These are phyloP conservation scores for Prosopocoilus inquinatus DNA, from an alignment of 2,888 invertebrate genomes.

Conservation along the genomic window DNA sequence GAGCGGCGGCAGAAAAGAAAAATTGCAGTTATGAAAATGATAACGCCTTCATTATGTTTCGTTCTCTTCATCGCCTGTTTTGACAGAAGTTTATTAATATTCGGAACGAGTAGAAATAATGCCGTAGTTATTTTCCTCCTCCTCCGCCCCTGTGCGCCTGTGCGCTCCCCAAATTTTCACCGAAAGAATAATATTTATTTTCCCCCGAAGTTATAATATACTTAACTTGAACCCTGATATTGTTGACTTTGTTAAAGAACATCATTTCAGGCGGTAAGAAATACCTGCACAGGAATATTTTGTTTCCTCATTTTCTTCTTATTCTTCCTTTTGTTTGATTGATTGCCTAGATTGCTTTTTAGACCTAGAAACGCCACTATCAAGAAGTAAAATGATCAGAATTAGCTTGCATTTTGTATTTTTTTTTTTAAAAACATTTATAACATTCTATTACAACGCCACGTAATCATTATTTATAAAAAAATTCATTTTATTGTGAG, in stretches of 20 bases:
- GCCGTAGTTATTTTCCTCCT: constrained; percentile 3
- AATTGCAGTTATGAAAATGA: constrained; percentile 21
- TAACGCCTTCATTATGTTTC: constrained; percentile 12
- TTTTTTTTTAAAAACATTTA: no score
- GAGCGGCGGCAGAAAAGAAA: constrained; percentile 13
- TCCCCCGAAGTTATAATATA: neutral
- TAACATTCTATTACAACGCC: no score
- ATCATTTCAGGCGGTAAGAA: neutral
- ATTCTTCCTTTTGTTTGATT: no score
- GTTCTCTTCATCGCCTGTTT: constrained; percentile 18
- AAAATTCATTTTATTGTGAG: no score
- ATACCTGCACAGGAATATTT: no score
- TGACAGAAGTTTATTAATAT: constrained; percentile 21
- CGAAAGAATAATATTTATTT: constrained; percentile 2
- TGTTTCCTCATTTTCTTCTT: no score
- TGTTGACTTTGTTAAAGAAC: neutral
- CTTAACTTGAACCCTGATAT: neutral
- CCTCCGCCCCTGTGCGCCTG: neutral
- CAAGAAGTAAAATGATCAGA: no score
- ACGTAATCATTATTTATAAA: no score
- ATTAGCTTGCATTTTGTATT: no score
- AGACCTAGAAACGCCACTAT: no score
- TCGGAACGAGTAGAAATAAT: constrained; percentile 14
- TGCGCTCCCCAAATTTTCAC: no score
- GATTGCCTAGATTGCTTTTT: no score